Evolutionary conservation across 2,113 vertebrate species (phyloP), one percentile per base, ranked within the genome.

Genomic region (Platanista minor): DNA sequence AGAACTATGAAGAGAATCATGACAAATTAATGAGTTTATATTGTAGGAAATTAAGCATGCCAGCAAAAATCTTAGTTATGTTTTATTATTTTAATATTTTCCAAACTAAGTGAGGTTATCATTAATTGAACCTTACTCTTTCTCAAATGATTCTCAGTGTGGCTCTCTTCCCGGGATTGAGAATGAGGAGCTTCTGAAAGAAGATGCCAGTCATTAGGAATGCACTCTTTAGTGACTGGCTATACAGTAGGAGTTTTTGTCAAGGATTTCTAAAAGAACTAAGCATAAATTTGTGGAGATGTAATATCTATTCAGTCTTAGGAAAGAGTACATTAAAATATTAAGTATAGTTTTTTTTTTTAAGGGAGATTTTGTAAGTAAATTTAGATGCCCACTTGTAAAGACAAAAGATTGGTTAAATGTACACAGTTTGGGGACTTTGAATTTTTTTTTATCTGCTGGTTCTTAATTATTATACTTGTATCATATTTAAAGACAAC

Each of bases 401-500:
- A 96, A 33, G 78, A 43, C 10, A 90, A 39, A 83, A 82, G 27
- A 46, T 77, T 43, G 36, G 6, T 92, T 96, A 89, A 92, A 89
- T 89, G 54, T 64, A 74, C 83, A 82, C 31, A 46, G 12, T 87
- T 92, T 94, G 29, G 46, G 43, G 12, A 41, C 57, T 49, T 72
- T 54, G 15, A 8, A 11, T 46, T 85, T 72, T 80, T 80, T 74
- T 69, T 29, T 67, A 59, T 54, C 33, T 83, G 9, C 43, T 80
- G 41, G n/a, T 84, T 15, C 29, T 97, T 95, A 71, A 52, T 88
- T 78, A 43, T 88, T 82, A 83, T 83, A 43, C 43, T 74, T 92
- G 13, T 67, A 20, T 78, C 27, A 80, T 46, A 75, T 94, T 85
- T 93, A 91, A 93, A 72, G 71, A 64, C 9, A 86, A 12, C 13